Evolutionary conservation across 2,797 vertebrate genomes (phyloP).

Genomic region (Scleropages formosus): DNA sequence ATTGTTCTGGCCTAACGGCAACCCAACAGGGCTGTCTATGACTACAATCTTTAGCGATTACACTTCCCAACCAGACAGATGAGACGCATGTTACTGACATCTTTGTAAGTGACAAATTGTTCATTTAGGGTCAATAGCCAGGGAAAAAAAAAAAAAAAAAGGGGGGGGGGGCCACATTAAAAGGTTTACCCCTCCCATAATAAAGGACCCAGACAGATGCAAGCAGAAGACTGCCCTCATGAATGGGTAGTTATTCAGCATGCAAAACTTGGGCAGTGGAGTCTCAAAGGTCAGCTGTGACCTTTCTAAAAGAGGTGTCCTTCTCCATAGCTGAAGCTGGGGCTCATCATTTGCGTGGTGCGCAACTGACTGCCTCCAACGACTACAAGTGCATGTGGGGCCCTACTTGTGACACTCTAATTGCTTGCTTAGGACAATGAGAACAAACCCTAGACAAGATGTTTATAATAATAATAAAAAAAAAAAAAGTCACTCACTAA

Average conservation of each 20-base stretch:
- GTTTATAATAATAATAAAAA: background rate
- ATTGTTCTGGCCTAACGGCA: too few species aligned
- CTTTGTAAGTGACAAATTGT: too few species aligned
- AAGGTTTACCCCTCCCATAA: too few species aligned
- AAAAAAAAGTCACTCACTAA: too few species aligned
- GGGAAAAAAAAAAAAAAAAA: too few species aligned
- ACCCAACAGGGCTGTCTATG: too few species aligned
- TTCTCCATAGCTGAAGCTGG: background rate
- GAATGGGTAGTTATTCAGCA: background rate
- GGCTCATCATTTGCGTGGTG: background rate
- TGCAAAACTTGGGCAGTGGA: background rate
- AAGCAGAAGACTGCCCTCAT: background rate
- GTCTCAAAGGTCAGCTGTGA: background rate
- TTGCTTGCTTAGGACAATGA: background rate
- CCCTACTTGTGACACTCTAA: background rate
- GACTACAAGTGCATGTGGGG: background rate
- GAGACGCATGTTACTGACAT: too few species aligned
- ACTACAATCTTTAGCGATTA: too few species aligned
- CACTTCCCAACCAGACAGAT: too few species aligned
- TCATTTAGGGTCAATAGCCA: too few species aligned
- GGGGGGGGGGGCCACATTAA: too few species aligned
- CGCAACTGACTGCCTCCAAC: background rate
- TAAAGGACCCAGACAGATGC: background rate
- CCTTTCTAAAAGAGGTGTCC: conserved; percentile 1
- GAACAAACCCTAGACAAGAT: background rate